Percentiles rank a stretch among this genome's conserved stretches.
Evolutionary conservation across 1,140 invertebrate species (phyloP).

Genomic region (Nasonia vitripennis): DNA sequence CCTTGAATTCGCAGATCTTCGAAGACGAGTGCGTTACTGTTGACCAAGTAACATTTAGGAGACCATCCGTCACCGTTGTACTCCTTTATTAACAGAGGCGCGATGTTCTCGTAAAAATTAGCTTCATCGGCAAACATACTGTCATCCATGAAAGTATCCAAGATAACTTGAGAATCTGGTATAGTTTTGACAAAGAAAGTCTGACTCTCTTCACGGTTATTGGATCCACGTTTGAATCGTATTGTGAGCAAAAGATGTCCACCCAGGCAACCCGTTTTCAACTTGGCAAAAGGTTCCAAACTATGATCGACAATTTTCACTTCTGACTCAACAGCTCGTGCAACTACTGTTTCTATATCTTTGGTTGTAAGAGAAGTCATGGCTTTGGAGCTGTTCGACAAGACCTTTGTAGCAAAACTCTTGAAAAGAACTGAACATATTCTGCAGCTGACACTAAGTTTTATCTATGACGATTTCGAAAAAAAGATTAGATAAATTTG

Average conservation of each 20-base stretch:
- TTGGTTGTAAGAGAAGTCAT: background rate
- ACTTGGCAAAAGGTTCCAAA: background rate
- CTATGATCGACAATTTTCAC: background rate
- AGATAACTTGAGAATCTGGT: background rate
- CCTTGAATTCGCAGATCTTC: slow-evolving; percentile 21
- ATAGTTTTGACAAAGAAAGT: slow-evolving; percentile 27
- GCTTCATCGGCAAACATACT: background rate
- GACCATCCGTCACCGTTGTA: background rate
- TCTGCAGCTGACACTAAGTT: background rate
- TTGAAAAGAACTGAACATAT: background rate
- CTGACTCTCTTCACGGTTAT: background rate
- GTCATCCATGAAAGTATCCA: background rate
- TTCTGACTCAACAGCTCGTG: background rate
- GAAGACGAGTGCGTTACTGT: slow-evolving; percentile 13
- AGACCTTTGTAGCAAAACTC: background rate
- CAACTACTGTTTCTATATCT: background rate
- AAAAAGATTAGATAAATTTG: too few relatives aligned
- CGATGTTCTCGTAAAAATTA: background rate
- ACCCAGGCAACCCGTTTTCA: slow-evolving; percentile 4
- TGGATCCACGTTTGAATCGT: background rate
- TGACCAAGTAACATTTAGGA: background rate
- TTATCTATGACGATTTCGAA: too few relatives aligned
- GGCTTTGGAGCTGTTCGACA: background rate
- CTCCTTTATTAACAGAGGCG: background rate
- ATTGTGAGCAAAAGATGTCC: background rate